A percentile compares a stretch with the other conserved stretches of the same genome.
Evolutionary conservation across 2,797 vertebrate species (phyloP).

Genomic region (Amazonetta brasiliensis): DNA sequence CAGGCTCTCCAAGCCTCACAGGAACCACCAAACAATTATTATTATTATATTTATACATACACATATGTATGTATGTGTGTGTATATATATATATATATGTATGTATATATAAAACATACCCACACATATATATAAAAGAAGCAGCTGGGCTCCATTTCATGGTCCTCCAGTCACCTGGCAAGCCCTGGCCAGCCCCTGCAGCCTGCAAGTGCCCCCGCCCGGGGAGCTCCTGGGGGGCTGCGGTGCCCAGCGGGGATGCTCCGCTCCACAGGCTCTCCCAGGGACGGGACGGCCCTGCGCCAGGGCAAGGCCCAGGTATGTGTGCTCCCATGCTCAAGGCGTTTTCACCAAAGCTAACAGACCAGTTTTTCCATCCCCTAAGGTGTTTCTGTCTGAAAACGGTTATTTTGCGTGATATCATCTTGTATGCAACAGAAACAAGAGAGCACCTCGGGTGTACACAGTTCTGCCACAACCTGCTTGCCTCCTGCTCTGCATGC

Average conservation of each 20-base stretch:
- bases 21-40: neutral
- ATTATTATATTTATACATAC: neutral
- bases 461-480: neutral
- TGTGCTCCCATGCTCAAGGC: neutral
- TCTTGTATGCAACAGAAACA: neutral
- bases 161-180: neutral
- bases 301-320: neutral
- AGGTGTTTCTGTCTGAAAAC: neutral
- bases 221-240: neutral
- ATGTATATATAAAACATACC: no score
- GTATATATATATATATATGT: no score
- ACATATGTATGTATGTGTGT: neutral
- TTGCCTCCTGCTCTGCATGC: neutral
- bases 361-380: constrained; percentile 27
- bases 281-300: neutral
- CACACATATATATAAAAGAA: neutral
- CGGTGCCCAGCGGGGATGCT: neutral
- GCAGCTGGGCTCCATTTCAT: neutral
- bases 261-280: neutral
- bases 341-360: neutral
- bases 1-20: neutral
- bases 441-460: neutral
- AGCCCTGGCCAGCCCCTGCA: neutral
- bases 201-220: neutral
- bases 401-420: neutral